A percentile compares a stretch with the other conserved stretches of the same genome.
phyloP scores from a whole-genome alignment of 2,113 vertebrate genomes.

The human region DNA sequence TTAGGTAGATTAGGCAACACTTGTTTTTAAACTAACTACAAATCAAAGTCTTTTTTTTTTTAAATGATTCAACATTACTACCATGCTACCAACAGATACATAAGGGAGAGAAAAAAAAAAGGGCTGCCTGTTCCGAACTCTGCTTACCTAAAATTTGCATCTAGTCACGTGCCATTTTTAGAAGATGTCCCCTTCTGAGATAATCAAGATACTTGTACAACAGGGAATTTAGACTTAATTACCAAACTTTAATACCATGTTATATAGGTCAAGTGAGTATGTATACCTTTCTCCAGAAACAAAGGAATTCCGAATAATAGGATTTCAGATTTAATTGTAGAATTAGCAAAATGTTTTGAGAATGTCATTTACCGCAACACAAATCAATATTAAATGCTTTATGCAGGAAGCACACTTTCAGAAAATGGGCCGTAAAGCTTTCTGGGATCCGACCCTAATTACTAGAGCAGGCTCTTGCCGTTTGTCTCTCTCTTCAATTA shows the following conservation, averaged over 20 bases:
- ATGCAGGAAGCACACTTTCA: slow-evolving; percentile 87
- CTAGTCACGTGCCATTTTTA: slow-evolving; percentile 53
- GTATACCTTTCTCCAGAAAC: slow-evolving; percentile 76
- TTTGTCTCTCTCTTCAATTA: slow-evolving; percentile 87
- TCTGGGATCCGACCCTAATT: slow-evolving; percentile 84
- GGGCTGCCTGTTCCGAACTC: neutral
- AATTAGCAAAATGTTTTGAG: slow-evolving; percentile 84
- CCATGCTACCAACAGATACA: neutral
- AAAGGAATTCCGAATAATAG: slow-evolving; percentile 75
- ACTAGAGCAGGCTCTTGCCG: slow-evolving; percentile 81
- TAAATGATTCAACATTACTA: slow-evolving; percentile 1
- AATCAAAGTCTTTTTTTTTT: slow-evolving; percentile 34
- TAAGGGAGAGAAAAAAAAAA: neutral
- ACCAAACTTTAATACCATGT: slow-evolving; percentile 67
- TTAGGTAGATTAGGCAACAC: neutral
- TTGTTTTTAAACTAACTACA: slow-evolving; percentile 54
- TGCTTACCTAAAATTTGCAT: slow-evolving; percentile 57
- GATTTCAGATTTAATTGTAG: slow-evolving; percentile 83
- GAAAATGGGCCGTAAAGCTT: slow-evolving; percentile 84
- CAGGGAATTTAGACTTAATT: slow-evolving; percentile 78
- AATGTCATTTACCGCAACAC: slow-evolving; percentile 84
- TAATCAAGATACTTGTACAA: slow-evolving; percentile 61
- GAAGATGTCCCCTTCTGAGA: slow-evolving; percentile 38
- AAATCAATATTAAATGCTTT: slow-evolving; percentile 90
- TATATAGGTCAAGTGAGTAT: slow-evolving; percentile 80